These are phyloP conservation scores for Halocynthia aurantium DNA, from an alignment of 23 tunicate species.

Conservation along the genomic window DNA sequence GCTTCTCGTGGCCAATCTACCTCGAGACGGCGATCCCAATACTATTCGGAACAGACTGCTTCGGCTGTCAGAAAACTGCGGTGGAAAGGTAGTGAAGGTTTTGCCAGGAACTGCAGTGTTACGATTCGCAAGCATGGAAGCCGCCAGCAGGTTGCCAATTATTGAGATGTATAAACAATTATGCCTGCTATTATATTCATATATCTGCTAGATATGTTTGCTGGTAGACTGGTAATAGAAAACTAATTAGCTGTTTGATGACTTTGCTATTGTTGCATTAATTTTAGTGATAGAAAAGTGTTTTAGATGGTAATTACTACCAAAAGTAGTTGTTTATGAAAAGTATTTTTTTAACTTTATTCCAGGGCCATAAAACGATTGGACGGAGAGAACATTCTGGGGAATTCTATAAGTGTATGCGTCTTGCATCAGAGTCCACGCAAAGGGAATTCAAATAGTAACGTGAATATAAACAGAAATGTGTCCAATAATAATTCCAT, in stretches of 20 bases:
- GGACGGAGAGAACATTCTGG: slow-evolving; percentile 66
- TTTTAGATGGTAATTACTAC: background rate
- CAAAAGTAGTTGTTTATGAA: background rate
- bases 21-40: slow-evolving; percentile 25
- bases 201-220: background rate
- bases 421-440: slow-evolving; percentile 15
- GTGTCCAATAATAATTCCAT: background rate
- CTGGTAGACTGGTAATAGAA: too few relatives aligned
- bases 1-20: slow-evolving; percentile 48
- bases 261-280: too few relatives aligned
- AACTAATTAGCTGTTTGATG: too few relatives aligned
- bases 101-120: slow-evolving; percentile 39
- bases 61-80: slow-evolving; percentile 57
- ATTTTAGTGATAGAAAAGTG: background rate
- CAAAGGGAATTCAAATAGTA: background rate
- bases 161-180: background rate
- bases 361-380: slow-evolving; percentile 60
- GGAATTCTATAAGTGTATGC: slow-evolving; percentile 18
- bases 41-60: slow-evolving; percentile 27
- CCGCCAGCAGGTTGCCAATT: slow-evolving; percentile 40
- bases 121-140: slow-evolving; percentile 37
- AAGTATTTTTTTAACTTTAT: background rate
- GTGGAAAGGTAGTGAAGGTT: slow-evolving; percentile 51
- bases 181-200: background rate
- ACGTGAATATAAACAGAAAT: background rate